Evolutionary conservation across 2,888 invertebrate species (phyloP), one percentile per base, ranked within the genome.

Genomic region (Sclerodermus sp.): DNA sequence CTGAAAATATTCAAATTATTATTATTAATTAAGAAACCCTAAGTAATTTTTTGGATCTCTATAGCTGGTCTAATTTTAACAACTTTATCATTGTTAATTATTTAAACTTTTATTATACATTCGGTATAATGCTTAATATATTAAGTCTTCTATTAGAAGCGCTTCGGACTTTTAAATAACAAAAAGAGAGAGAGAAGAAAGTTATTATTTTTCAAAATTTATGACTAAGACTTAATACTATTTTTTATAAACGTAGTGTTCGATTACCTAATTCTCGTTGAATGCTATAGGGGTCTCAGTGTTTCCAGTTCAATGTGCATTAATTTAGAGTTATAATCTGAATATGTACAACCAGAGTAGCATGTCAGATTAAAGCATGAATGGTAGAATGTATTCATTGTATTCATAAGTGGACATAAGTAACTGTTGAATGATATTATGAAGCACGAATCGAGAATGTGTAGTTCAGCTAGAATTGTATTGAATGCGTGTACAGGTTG

Each of bases 291-390:
- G 55, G 63, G 44, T 51, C 57, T 52, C 53, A 60, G 51, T 50
- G 53, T 57, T 55, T 65, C 67, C 55, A 46, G 53, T 65, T 61
- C 62, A 59, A 60, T 51, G 53, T 62, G 57, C 60, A 62, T 69
- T 68, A 67, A 60, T 60, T 71, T 71, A 72, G 61, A 58, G 55
- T 64, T 68, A 62, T 58, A 70, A 70, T 69, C 67, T 67, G 73
- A 71, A 62, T 70, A 68, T 72, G 68, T 74, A 70, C 70, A 72
- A 71, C 65, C 67, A 23, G 45, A 29, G 55, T 56, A n/a, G n/a
- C n/a, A 62, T 59, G 60, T 54, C 51, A 49, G 59, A 51, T 53
- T 43, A 40, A 14, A 41, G 48, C 45, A 38, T 12, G 15, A 42
- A 30, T 29, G 18, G 12, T 31, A 40, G 14, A 23, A 10, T 32